Evolutionary conservation across 2,888 invertebrate species (phyloP).

Genomic region (Gastrophysa polygoni): DNA sequence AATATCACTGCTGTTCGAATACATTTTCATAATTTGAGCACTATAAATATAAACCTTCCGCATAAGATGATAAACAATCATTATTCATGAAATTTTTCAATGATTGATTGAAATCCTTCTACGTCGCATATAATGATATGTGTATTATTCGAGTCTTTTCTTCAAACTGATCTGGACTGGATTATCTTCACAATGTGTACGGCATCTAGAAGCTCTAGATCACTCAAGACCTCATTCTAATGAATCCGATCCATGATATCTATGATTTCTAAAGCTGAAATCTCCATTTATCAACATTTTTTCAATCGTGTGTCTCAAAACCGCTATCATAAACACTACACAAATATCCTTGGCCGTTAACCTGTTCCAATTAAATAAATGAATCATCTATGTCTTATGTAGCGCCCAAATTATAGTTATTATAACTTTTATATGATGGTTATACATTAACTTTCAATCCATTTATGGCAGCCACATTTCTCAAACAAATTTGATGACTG

Average conservation of each 20-base stretch:
- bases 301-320: neutral
- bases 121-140: no score
- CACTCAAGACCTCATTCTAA: no score
- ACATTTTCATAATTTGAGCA: no score
- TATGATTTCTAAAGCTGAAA: neutral
- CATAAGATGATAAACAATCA: no score
- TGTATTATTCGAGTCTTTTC: no score
- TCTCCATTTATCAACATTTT: neutral
- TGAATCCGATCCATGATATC: neutral
- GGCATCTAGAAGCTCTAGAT: no score
- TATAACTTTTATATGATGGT: neutral
- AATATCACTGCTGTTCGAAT: no score
- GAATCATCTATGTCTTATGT: neutral
- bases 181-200: no score
- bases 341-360: neutral
- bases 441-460: slow-evolving; percentile 1
- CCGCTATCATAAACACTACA: neutral
- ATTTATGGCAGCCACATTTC: slow-evolving; percentile 1
- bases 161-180: no score
- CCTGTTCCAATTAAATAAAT: neutral
- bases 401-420: neutral
- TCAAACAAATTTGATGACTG: slow-evolving; percentile 1
- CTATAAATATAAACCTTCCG: no score
- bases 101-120: no score
- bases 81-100: no score